phyloP scores from a whole-genome alignment of 2,888 invertebrate species.

The Carterocephalus palaemon region DNA sequence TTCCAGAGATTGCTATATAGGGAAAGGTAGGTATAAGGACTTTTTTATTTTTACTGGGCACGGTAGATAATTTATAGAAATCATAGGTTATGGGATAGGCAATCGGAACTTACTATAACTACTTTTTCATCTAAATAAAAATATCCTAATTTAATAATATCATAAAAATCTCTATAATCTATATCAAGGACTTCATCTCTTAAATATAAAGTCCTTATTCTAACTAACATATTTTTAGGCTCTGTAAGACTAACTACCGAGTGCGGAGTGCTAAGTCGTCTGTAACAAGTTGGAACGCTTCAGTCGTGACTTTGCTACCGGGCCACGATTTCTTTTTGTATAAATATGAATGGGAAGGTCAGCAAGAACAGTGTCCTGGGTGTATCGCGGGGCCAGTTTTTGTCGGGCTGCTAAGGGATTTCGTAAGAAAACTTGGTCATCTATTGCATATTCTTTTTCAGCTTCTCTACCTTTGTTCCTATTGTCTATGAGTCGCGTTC shows the following conservation, averaged over 20 bases:
- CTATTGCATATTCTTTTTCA: too few species aligned
- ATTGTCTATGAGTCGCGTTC: too few species aligned
- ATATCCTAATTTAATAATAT: constrained; percentile 15
- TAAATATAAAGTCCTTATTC: constrained; percentile 9
- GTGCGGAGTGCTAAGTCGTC: too few species aligned
- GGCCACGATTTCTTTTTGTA: too few species aligned
- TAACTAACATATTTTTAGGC: constrained; percentile 1
- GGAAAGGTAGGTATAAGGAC: constrained; percentile 14
- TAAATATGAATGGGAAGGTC: too few species aligned
- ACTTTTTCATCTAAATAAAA: constrained; percentile 16
- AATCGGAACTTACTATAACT: constrained; percentile 19
- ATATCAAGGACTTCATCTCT: constrained; percentile 14
- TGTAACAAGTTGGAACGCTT: too few species aligned
- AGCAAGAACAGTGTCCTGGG: too few species aligned
- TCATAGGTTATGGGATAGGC: constrained; percentile 3
- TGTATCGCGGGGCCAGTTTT: too few species aligned
- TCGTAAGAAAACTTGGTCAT: too few species aligned
- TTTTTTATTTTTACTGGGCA: constrained; percentile 13
- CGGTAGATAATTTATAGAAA: constrained; percentile 15
- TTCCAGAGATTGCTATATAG: constrained; percentile 12
- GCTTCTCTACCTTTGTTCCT: too few species aligned
- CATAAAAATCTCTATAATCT: constrained; percentile 14
- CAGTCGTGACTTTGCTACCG: too few species aligned
- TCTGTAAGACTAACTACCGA: constrained; percentile 11
- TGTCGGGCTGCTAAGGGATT: too few species aligned